Percentiles rank a stretch among this genome's conserved stretches.
phyloP scores from a whole-genome alignment of 2,113 vertebrate species.

The Gorsachius goisagi region DNA sequence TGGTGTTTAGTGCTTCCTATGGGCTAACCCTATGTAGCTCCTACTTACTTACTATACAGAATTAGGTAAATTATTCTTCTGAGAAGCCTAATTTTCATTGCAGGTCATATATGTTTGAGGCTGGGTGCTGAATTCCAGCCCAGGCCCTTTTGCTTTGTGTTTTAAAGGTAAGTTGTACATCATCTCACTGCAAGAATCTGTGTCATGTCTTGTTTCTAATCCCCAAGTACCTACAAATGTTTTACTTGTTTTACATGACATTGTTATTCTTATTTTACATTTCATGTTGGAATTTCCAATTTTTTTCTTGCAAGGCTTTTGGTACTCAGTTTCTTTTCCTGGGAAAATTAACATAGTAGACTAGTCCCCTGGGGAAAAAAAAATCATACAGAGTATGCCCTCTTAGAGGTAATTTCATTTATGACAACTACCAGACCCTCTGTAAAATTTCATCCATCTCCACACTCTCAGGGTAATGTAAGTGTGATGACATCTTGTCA shows the following conservation, averaged over 20 bases:
- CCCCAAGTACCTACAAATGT: background rate
- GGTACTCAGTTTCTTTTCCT: background rate
- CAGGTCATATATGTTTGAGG: background rate
- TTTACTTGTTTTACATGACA: background rate
- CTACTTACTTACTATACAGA: background rate
- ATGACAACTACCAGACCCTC: background rate
- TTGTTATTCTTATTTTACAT: background rate
- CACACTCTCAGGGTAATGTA: background rate
- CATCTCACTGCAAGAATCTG: background rate
- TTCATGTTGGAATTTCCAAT: background rate
- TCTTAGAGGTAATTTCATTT: background rate
- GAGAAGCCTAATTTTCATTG: background rate
- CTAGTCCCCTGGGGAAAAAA: accelerated
- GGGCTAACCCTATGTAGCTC: background rate
- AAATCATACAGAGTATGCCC: background rate
- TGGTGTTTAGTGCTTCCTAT: background rate
- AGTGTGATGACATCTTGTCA: background rate
- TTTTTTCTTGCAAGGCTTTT: background rate
- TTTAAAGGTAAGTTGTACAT: background rate
- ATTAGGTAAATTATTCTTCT: background rate
- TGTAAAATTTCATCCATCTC: background rate
- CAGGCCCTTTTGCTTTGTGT: background rate
- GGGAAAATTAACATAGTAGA: background rate
- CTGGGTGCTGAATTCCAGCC: background rate
- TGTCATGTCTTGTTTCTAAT: background rate